phyloP scores from a whole-genome alignment of 2,113 vertebrate genomes.

The Canis aureus region DNA sequence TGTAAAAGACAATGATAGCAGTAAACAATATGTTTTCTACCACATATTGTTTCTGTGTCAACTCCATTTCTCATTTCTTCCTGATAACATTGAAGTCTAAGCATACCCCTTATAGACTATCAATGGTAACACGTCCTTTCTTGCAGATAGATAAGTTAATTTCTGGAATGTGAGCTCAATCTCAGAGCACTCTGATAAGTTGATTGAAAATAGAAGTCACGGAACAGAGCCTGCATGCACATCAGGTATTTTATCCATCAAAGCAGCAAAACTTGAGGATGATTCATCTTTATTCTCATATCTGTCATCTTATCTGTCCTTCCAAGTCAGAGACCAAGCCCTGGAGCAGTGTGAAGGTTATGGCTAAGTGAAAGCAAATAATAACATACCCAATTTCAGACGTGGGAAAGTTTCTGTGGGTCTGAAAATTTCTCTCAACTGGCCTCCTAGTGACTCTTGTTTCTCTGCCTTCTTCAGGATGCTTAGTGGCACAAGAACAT shows the following conservation, averaged over 20 bases:
- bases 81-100: neutral
- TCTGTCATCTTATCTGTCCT: neutral
- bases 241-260: neutral
- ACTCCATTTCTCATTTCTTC: neutral
- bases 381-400: neutral
- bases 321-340: neutral
- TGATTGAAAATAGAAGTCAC: neutral
- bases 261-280: neutral
- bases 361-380: neutral
- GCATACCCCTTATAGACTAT: neutral
- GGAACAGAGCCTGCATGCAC: neutral
- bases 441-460: neutral
- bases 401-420: neutral
- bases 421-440: neutral
- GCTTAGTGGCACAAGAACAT: neutral
- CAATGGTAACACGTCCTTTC: neutral
- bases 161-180: neutral
- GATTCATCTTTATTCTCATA: neutral
- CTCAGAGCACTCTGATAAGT: neutral
- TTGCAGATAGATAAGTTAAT: neutral
- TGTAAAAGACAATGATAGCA: neutral
- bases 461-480: neutral
- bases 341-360: neutral
- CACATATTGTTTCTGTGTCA: accelerated
- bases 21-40: neutral